Evolutionary conservation across 2,888 invertebrate genomes (phyloP), one percentile per base, ranked within the genome.

Genomic region (Lathronympha strigana): DNA sequence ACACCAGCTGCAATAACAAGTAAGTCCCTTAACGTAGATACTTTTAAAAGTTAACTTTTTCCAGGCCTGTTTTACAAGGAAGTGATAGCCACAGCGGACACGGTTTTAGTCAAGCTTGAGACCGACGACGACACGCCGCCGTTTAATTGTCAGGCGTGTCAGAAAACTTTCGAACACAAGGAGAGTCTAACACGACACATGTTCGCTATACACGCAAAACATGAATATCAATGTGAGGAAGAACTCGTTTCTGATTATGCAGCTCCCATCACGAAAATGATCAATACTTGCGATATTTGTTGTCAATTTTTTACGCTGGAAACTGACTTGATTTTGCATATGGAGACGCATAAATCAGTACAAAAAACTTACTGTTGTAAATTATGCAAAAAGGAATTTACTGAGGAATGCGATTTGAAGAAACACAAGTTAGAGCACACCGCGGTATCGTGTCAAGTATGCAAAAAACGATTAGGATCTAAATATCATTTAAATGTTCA

Each of bases 151-250:
- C 21, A 36, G 21, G 13, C 36, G 8, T 53, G 53, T 53, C n/a
- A 36, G 9, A 53, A 53, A 15, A 21, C 3, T 15, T 53, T 53
- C 15, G 36, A 53, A 0, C 36, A 9, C 4, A n/a, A 53, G 23
- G 53, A 53, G n/a, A 53, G 53, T 23, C 23, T 53, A n/a, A 36
- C 21, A 1, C 36, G 53, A 23, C 53, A 53, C 9, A 53, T 36
- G 4, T 53, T 53, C 36, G 53, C 53, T 4, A 36, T 53, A n/a
- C 53, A 53, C n/a, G 8, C 53, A 3, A 53, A 53, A 36, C 21
- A 21, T 4, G 36, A 53, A 6, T 9, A 23, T n/a, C 6, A 47
- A 8, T n/a, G 11, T 13, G 11, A 33, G 1, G 19, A 19, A 21
- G 4, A 45, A 1, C 4, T 4, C 5, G 6, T 17, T 40, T 8